phyloP scores from a whole-genome alignment of 2,113 vertebrate genomes.

The Scophthalmus maximus region DNA sequence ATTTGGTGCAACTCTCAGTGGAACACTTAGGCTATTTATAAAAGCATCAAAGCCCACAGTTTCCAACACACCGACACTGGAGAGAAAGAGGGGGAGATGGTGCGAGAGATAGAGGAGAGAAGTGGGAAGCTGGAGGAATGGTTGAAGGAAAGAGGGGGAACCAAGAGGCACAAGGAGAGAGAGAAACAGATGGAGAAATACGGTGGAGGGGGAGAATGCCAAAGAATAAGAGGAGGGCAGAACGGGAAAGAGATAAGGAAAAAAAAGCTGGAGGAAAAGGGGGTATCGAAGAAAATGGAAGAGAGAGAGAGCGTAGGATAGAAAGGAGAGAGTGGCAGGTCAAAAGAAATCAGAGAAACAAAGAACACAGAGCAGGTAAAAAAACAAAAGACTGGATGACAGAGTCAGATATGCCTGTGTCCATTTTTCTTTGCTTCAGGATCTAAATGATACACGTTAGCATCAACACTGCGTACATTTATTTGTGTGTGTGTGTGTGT shows the following conservation, averaged over 20 bases:
- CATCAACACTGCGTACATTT: not conserved
- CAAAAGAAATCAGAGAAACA: constrained; percentile 19
- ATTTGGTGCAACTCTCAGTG: constrained; percentile 69
- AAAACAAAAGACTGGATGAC: constrained; percentile 29
- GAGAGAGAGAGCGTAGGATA: not conserved
- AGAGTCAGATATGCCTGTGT: constrained; percentile 37
- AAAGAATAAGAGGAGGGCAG: not conserved
- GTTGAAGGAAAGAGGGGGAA: not conserved
- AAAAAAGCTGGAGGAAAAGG: not conserved
- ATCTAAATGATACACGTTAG: constrained; percentile 44
- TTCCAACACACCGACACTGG: constrained; percentile 62
- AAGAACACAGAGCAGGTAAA: constrained; percentile 6
- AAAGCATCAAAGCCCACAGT: constrained; percentile 78
- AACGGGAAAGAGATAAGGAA: not conserved
- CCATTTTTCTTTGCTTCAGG: constrained; percentile 26
- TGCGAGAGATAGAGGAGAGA: constrained; percentile 1
- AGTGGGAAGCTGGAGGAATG: constrained; percentile 11
- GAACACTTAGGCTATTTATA: constrained; percentile 79
- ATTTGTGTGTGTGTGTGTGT: not conserved
- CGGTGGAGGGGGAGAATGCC: not conserved
- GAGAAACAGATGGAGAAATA: not conserved
- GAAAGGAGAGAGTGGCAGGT: not conserved
- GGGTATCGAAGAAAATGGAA: not conserved
- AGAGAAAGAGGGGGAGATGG: constrained; percentile 37
- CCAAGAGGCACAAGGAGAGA: no score